These are phyloP conservation scores for Phymatocera aterrima DNA, from an alignment of 2,888 invertebrate genomes.

Conservation along the genomic window DNA sequence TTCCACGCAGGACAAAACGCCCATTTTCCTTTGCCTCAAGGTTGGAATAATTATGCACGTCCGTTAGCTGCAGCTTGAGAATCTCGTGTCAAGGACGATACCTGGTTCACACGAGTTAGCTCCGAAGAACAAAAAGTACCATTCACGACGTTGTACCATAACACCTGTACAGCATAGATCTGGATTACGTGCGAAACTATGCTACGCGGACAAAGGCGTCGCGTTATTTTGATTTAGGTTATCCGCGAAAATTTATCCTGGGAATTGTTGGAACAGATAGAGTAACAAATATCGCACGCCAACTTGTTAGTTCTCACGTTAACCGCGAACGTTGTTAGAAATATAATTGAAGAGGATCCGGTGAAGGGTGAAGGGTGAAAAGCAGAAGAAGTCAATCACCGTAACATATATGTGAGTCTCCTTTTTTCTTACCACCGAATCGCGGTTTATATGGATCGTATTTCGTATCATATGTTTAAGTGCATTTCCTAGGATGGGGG, in stretches of 20 bases:
- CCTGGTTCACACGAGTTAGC: slow-evolving; percentile 4
- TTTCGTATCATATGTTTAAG: too few species aligned
- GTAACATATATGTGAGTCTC: neutral
- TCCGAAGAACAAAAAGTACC: neutral
- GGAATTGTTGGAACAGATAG: neutral
- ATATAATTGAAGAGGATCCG: neutral
- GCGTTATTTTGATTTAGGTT: slow-evolving; percentile 8
- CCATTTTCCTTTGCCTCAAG: neutral
- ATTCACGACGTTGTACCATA: neutral
- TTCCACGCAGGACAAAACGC: neutral
- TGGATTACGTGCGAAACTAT: neutral
- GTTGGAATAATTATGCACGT: slow-evolving; percentile 34
- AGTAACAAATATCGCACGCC: slow-evolving; percentile 1
- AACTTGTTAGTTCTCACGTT: slow-evolving; percentile 13
- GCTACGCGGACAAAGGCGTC: neutral
- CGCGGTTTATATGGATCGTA: too few species aligned
- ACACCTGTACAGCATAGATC: neutral
- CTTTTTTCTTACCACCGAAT: too few species aligned
- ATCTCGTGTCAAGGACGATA: slow-evolving; percentile 36
- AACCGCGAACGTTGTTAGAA: neutral
- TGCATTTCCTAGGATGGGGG: too few species aligned
- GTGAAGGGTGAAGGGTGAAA: neutral
- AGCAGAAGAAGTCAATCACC: slow-evolving; percentile 1
- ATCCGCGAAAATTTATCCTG: slow-evolving; percentile 21
- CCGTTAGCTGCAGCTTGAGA: slow-evolving; percentile 31